A percentile compares a stretch with the other conserved stretches of the same genome.
These are phyloP conservation scores for Azorinus chamasolen DNA, from an alignment of 2,888 invertebrate species.

Conservation along the genomic window DNA sequence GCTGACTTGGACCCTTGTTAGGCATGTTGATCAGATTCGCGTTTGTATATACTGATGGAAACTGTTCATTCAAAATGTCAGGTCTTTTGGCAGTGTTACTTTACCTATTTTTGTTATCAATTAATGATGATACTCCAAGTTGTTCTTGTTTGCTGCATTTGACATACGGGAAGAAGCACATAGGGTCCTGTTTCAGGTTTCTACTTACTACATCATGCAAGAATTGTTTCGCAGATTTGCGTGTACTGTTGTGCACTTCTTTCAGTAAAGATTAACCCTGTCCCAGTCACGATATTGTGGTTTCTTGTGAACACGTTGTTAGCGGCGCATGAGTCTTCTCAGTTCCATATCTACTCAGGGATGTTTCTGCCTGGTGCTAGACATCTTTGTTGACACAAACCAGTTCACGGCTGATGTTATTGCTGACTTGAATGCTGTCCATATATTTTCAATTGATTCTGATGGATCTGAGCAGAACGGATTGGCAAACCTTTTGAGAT, in stretches of 20 bases:
- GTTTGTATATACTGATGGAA: constrained; percentile 33
- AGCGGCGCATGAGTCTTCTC: not conserved
- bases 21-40: constrained; percentile 13
- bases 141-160: constrained; percentile 30
- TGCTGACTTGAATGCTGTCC: constrained; percentile 4
- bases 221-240: not conserved
- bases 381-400: constrained; percentile 32
- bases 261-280: not conserved
- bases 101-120: constrained; percentile 17
- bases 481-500: not conserved
- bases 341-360: constrained; percentile 26
- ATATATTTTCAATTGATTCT: not conserved
- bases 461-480: too few relatives aligned
- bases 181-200: constrained; percentile 11
- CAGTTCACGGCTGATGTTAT: constrained; percentile 14
- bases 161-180: constrained; percentile 17
- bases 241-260: constrained; percentile 1
- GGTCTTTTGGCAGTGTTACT: constrained; percentile 19
- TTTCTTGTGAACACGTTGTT: constrained; percentile 12
- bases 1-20: constrained; percentile 10
- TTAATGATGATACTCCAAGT: constrained; percentile 22
- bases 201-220: constrained; percentile 8
- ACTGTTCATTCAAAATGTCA: constrained; percentile 37
- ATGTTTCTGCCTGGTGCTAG: constrained; percentile 27
- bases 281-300: constrained; percentile 12